Evolutionary conservation across 1,140 invertebrate species (phyloP), one percentile per base, ranked within the genome.

Genomic region (Aphaenogaster ashmeadi): DNA sequence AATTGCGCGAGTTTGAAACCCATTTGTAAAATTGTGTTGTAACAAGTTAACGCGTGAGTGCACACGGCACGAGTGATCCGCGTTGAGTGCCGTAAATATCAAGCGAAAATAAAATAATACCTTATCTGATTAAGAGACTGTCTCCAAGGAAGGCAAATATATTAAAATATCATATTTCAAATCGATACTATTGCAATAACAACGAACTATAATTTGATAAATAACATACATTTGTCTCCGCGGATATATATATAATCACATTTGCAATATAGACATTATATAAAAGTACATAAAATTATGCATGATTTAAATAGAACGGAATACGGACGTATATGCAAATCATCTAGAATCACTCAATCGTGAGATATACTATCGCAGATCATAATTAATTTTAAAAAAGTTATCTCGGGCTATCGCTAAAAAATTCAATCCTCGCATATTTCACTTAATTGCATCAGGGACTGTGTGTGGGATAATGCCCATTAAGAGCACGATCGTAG

Each of bases 31-130:
- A 36, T 64, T 66, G 36, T 64, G 66, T 58, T 71, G 66, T 81
- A 81, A 71, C 47, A 13, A 71, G 50, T 71, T 72, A 54, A 72
- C 50, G 38, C 79, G 11, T 81, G 66, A 81, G 36, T 56, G 50
- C 66, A 9, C 50, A 58, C 21, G 4, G 13, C 71, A 81, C 27
- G n/a, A 69, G 13, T 13, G 41, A 54, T 56, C 9, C 11, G 36
- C 11, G 36, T 56, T 8, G 13, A 69, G 13, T 41, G 15, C 15
- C 6, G 21, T 18, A 11, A 69, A 78, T 64, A 66, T 79, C 18
- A 33, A 36, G n/a, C 36, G 5, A 47, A 47, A 69, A 38, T 15
- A 64, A 69, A 47, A 69, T 69, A 18, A 58, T 77, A 2, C 5
- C 13, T 47, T 36, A 56, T 47, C 52, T 33, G 4, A 81, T 52